Conservation (phyloP, 1,140 invertebrate species). For the Galleria mellonella region DNA sequence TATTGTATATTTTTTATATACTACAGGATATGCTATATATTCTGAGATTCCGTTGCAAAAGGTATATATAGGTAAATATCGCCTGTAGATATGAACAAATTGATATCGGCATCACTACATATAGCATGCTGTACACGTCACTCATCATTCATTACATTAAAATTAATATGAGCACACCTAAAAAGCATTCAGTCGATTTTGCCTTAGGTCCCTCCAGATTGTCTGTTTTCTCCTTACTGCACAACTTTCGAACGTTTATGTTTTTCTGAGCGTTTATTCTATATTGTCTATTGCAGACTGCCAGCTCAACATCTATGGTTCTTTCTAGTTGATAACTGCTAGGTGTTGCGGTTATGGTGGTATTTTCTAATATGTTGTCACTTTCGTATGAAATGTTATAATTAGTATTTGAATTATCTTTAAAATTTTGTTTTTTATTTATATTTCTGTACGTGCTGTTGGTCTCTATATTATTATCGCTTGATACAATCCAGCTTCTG, state of each 20-base stretch:
- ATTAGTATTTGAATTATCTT: slow-evolving; percentile 30
- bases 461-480: slow-evolving; percentile 13
- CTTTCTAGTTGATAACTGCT: background rate
- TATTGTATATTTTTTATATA: too few species aligned
- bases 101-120: too few species aligned
- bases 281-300: slow-evolving; percentile 48
- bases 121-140: too few species aligned
- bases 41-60: too few species aligned
- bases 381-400: slow-evolving; percentile 4
- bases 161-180: slow-evolving; percentile 17
- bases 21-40: too few species aligned
- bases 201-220: slow-evolving; percentile 23
- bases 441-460: slow-evolving; percentile 12
- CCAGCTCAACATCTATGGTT: slow-evolving; percentile 16
- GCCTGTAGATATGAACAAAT: too few species aligned
- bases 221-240: slow-evolving; percentile 10
- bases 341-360: slow-evolving; percentile 5
- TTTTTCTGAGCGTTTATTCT: slow-evolving; percentile 34
- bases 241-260: slow-evolving; percentile 11
- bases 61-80: too few species aligned
- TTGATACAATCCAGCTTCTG: slow-evolving; percentile 24
- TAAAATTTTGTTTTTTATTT: slow-evolving; percentile 20
- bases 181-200: slow-evolving; percentile 17
- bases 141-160: too few species aligned
- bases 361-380: slow-evolving; percentile 9